Base-by-base conservation (phyloP, 2,113 vertebrate species). In the Pampusana beccarii region DNA sequence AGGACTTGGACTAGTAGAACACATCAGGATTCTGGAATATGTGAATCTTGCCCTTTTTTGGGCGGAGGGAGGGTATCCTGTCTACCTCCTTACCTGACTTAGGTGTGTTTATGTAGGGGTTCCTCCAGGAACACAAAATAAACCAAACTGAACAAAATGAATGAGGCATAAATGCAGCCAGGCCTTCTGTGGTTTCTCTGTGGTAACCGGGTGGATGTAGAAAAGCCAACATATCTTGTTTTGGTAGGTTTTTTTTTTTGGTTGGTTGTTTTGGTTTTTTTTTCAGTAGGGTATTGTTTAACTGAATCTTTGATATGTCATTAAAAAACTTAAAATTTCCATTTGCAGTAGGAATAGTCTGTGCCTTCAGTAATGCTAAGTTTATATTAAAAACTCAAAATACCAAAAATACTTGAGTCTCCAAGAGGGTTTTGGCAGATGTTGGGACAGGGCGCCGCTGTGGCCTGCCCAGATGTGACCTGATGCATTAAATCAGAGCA, bases 1-100 rank as follows among this genome's bases (percentile, higher is more conserved):
- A 82, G 61, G 29, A 10, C 24, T 79, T 28, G 34, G 38, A 19
- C 31, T 31, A 16, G 9, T 12, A 58, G 50, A 25, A 61, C 11
- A 9, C 28, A 11, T 40, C 21, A n/a, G 66, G 61, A 29, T 64
- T 75, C 34, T 38, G 0, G 0, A 66, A 13, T 17, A 58, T 4
- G 4, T 1, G 3, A 57, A 4, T 58, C 14, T 58, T 86, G 24
- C 36, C 16, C 54, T 86, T 18, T 80, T 80, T 46, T 5, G 16
- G 16, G 42, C 16, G 42, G 7, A 16, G 8, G 42, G 48, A 0
- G 0, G 14, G 16, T 36, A 5, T 58, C 28, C 34, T 66, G 40
- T 42, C 61, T 44, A 20, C 25, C 29, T 28, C 17, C 33, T 78
- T 62, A 3, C 17, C 34, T 26, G 21, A 5, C 17, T 56, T 11